Evolutionary conservation across 2,113 vertebrate species (phyloP).

Genomic region (Elgaria multicarinata): DNA sequence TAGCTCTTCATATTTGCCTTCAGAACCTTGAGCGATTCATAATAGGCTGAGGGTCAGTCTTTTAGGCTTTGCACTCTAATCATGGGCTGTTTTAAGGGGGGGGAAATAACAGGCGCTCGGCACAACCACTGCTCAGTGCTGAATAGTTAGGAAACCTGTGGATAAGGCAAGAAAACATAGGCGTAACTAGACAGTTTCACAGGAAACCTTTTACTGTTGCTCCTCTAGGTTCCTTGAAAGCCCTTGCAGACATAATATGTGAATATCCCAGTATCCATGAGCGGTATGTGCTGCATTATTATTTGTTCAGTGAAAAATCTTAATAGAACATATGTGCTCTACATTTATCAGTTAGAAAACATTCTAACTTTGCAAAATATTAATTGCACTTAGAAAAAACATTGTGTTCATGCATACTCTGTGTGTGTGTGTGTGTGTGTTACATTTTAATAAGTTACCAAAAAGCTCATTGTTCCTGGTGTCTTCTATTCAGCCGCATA

Average conservation of each 20-base stretch:
- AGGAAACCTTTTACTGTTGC: slow-evolving; percentile 36
- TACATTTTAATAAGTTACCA: not conserved
- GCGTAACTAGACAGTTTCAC: not conserved
- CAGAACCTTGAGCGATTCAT: not conserved
- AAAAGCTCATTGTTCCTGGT: not conserved
- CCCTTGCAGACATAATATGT: slow-evolving; percentile 92
- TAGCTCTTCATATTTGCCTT: not conserved
- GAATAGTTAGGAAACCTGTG: not conserved
- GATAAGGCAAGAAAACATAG: not conserved
- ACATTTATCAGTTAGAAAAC: not conserved
- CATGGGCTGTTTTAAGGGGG: not conserved
- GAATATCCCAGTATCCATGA: slow-evolving; percentile 91
- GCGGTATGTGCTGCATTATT: slow-evolving; percentile 78
- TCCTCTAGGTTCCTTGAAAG: slow-evolving; percentile 89
- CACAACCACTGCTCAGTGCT: not conserved
- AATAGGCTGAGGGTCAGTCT: too few species aligned
- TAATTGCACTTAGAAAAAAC: not conserved
- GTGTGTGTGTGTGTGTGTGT: too few species aligned
- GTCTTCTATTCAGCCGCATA: not conserved
- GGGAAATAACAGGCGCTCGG: not conserved
- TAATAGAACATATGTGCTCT: slow-evolving; percentile 11
- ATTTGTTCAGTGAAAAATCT: slow-evolving; percentile 29
- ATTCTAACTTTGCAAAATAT: not conserved
- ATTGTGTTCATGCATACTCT: not conserved
- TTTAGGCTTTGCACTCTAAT: not conserved